Evolutionary conservation across 2,113 vertebrate genomes (phyloP), one percentile per base, ranked within the genome.

Genomic region (Sinocyclocheilus anophthalmus): DNA sequence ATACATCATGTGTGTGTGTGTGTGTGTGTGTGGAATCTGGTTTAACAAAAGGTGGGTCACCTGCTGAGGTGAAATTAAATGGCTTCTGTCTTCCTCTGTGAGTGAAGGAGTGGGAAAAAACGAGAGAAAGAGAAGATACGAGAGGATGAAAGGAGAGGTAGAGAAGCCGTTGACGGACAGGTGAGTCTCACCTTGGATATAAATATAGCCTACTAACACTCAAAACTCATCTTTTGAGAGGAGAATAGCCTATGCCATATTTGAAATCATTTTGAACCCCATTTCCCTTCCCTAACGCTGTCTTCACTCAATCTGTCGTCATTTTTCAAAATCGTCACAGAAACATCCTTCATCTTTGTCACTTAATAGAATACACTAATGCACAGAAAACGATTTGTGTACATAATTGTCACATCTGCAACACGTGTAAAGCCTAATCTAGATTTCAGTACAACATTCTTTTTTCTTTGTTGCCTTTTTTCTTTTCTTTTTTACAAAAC

Each of bases 301-400:
- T 24, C 39, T 48, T 48, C 45, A 45, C 42, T 11, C 12, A 48
- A 12, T 45, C 45, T 48, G 33, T 85, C 12, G 57, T 59, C 2
- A 53, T 55, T 73, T 59, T 33, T 50, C 18, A 83, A 73, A 70
- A 4, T 13, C 2, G 26, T n/a, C 65, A 37, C 18, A 12, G 76
- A 87, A 70, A 87, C 78, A 57, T 83, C 86, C 89, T 86, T 90
- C 83, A 83, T 88, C 33, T 81, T 83, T 30, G 75, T 81, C 84
- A 84, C 76, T 84, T 86, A 10, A 37, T 11, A 82, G 80, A 87
- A 73, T 87, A 88, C 85, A 88, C 82, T 88, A 89, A 84, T 83
- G 83, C 87, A 91, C 87, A 90, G 88, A 87, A 90, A 88, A 91
- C 89, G 86, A 82, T 89, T 88, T 89, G 86, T 85, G 87, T 88